These are phyloP conservation scores for Pseudochromis fuscus DNA, from an alignment of 2,797 vertebrate genomes.

Conservation along the genomic window DNA sequence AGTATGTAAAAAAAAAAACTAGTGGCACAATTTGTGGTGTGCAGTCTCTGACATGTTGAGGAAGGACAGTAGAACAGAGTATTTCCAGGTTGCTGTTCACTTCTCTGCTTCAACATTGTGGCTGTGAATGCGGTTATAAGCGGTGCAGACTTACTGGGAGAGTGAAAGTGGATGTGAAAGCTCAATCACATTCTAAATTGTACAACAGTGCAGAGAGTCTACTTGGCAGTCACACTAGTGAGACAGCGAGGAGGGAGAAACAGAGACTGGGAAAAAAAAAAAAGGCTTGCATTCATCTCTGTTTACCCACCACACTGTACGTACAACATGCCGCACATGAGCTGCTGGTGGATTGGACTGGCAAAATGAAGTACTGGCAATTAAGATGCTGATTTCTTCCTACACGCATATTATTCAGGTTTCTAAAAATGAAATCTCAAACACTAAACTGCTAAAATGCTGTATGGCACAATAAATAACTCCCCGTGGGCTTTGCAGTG, in stretches of 20 bases:
- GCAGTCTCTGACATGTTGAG: slow-evolving; percentile 12
- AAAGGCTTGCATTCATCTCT: slow-evolving; percentile 60
- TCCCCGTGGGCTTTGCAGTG: slow-evolving; percentile 61
- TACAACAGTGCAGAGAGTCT: slow-evolving; percentile 79
- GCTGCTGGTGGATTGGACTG: slow-evolving; percentile 62
- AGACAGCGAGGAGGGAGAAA: slow-evolving; percentile 57
- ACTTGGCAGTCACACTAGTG: slow-evolving; percentile 77
- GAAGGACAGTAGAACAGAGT: slow-evolving; percentile 34
- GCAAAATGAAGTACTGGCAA: slow-evolving; percentile 68
- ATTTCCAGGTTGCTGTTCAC: slow-evolving; percentile 52
- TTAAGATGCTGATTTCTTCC: slow-evolving; percentile 71
- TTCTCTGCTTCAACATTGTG: slow-evolving; percentile 43
- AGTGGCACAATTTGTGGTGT: slow-evolving; percentile 22
- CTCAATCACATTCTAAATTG: slow-evolving; percentile 85
- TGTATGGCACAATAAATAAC: slow-evolving; percentile 61
- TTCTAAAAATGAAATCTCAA: slow-evolving; percentile 51
- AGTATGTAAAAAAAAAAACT: slow-evolving; percentile 14
- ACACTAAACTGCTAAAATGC: slow-evolving; percentile 52
- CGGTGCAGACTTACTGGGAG: slow-evolving; percentile 68
- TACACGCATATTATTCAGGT: slow-evolving; percentile 40
- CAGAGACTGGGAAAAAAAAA: slow-evolving; percentile 25
- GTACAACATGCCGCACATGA: slow-evolving; percentile 65
- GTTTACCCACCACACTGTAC: slow-evolving; percentile 59
- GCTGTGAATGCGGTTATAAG: slow-evolving; percentile 67
- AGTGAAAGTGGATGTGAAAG: slow-evolving; percentile 84